These are phyloP conservation scores for Platycnemis pennipes DNA, from an alignment of 2,888 invertebrate species.

Conservation along the genomic window DNA sequence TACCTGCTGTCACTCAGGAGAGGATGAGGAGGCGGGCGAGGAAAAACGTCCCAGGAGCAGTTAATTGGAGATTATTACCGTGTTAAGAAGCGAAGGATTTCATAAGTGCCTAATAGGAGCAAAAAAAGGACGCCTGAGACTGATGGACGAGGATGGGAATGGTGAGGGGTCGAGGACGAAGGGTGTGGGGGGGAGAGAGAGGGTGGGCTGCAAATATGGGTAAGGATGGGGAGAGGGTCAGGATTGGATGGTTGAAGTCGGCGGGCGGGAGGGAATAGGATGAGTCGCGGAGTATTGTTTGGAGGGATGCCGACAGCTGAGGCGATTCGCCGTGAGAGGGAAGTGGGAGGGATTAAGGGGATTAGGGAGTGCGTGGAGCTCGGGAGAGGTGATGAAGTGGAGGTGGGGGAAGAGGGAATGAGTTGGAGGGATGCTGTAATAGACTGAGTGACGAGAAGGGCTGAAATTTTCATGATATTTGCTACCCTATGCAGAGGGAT, in stretches of 20 bases:
- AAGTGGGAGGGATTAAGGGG: slow-evolving; percentile 3
- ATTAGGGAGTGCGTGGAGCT: not conserved
- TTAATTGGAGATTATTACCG: slow-evolving; percentile 6
- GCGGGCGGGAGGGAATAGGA: no score
- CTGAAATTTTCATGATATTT: slow-evolving; percentile 24
- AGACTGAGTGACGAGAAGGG: not conserved
- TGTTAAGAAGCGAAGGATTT: not conserved
- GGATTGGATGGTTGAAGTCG: not conserved
- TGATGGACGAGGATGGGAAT: not conserved
- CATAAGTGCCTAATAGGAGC: not conserved
- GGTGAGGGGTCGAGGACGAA: not conserved
- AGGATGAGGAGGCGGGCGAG: not conserved
- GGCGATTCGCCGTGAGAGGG: slow-evolving; percentile 17
- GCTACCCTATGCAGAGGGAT: not conserved
- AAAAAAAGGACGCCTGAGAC: not conserved
- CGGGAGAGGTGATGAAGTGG: not conserved
- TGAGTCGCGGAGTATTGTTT: not conserved
- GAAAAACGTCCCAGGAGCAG: not conserved
- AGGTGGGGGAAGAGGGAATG: not conserved
- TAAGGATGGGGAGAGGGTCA: not conserved
- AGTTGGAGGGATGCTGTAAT: not conserved
- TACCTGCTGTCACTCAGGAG: not conserved
- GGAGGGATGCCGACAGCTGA: not conserved
- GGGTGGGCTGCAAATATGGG: not conserved
- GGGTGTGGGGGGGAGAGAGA: not conserved